A percentile compares a stretch with the other conserved stretches of the same genome.
These are phyloP conservation scores for Eurytoma adleriae DNA, from an alignment of 2,888 invertebrate genomes.

Conservation along the genomic window DNA sequence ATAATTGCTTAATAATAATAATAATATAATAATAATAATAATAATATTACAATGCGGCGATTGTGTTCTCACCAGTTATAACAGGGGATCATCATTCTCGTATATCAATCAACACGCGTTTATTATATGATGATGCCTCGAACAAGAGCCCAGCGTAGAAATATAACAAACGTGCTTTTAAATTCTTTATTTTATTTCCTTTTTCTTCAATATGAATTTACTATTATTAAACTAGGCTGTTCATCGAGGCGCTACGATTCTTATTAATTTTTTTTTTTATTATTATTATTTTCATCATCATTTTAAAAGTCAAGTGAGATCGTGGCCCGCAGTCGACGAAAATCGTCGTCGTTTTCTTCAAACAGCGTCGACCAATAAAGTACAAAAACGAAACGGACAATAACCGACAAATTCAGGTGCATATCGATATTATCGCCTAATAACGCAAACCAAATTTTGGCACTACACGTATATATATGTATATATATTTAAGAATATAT, in stretches of 20 bases:
- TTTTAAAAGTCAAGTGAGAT: slow-evolving; percentile 69
- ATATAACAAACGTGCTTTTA: slow-evolving; percentile 73
- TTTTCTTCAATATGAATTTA: slow-evolving; percentile 72
- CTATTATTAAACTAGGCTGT: slow-evolving; percentile 73
- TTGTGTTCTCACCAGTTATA: slow-evolving; percentile 74
- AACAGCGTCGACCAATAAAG: slow-evolving; percentile 55
- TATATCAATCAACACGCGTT: slow-evolving; percentile 74
- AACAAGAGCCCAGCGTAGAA: slow-evolving; percentile 75
- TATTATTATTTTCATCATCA: slow-evolving; percentile 56
- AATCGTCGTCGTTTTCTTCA: slow-evolving; percentile 57
- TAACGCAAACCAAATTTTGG: slow-evolving; percentile 46
- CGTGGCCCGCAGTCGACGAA: slow-evolving; percentile 62
- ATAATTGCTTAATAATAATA: slow-evolving; percentile 68
- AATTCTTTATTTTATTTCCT: slow-evolving; percentile 59
- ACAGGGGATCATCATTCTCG: slow-evolving; percentile 73
- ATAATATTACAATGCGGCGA: slow-evolving; percentile 76
- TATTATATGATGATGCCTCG: slow-evolving; percentile 68
- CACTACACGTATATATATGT: slow-evolving; percentile 44
- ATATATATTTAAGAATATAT: slow-evolving; percentile 31
- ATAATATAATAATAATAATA: slow-evolving; percentile 60
- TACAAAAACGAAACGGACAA: slow-evolving; percentile 36
- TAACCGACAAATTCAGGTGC: slow-evolving; percentile 30
- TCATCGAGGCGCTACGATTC: slow-evolving; percentile 66
- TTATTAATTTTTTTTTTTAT: slow-evolving; percentile 58
- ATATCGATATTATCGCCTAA: slow-evolving; percentile 43